These are phyloP conservation scores for Ceratina australensis DNA, from an alignment of 1,140 invertebrate genomes.

Conservation along the genomic window DNA sequence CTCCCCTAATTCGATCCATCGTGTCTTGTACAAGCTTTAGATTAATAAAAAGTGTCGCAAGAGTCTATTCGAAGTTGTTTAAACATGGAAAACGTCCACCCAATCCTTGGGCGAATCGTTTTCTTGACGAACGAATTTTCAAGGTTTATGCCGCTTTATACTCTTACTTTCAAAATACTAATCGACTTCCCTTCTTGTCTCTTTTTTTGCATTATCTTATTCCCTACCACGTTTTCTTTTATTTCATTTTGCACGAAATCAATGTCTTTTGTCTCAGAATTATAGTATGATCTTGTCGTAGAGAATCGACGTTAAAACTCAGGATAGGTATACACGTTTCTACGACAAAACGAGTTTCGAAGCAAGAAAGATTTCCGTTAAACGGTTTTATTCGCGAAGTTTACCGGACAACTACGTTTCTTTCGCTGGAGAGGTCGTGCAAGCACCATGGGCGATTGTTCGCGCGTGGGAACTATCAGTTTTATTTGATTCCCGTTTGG, in stretches of 20 bases:
- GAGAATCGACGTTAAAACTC: too few species aligned
- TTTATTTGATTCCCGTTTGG: neutral
- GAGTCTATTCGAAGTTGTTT: neutral
- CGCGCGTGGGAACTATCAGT: neutral
- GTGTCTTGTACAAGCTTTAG: constrained; percentile 1
- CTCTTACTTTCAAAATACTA: too few species aligned
- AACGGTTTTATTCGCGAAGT: neutral
- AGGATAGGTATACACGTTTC: neutral
- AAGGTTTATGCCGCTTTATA: too few species aligned
- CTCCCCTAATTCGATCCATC: neutral
- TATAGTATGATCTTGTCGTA: too few species aligned
- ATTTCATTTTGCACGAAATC: too few species aligned
- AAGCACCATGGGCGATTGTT: neutral
- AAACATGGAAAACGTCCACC: constrained; percentile 11
- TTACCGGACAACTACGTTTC: neutral
- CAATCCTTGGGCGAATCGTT: neutral
- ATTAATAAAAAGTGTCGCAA: constrained; percentile 24
- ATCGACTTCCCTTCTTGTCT: too few species aligned
- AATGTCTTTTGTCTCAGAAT: too few species aligned
- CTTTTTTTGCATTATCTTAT: too few species aligned
- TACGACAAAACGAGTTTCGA: neutral
- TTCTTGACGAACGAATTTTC: neutral
- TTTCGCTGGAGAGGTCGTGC: neutral
- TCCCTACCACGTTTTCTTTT: too few species aligned
- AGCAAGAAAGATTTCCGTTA: constrained; percentile 15